A percentile compares a stretch with the other conserved stretches of the same genome.
These are phyloP conservation scores for Augochlora pura DNA, from an alignment of 1,140 invertebrate species.

Conservation along the genomic window DNA sequence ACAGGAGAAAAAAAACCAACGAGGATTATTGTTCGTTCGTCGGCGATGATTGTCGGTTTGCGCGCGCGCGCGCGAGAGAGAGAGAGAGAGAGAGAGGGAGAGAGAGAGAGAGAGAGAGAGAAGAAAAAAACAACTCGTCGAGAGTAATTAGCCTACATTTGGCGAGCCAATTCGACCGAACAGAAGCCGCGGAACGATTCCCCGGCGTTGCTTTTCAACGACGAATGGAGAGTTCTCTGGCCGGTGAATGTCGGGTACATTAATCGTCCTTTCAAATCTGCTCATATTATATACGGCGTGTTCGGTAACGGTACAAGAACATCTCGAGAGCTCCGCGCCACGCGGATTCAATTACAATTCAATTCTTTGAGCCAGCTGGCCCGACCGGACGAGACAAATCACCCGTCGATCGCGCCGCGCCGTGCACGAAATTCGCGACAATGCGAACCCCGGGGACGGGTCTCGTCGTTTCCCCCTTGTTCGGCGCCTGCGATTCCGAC, in stretches of 20 bases:
- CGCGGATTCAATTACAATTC: not conserved
- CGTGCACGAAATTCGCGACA: no score
- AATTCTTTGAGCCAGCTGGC: not conserved
- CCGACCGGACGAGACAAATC: not conserved
- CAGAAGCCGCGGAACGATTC: not conserved
- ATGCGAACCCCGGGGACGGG: no score
- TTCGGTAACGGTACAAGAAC: slow-evolving; percentile 53
- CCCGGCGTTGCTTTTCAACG: not conserved
- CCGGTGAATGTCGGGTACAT: not conserved
- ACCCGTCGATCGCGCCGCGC: no score
- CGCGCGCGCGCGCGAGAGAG: no score
- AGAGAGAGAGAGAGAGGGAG: not conserved
- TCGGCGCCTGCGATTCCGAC: no score
- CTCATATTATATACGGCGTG: slow-evolving; percentile 27
- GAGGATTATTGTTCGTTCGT: not conserved
- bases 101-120: no score
- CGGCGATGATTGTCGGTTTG: not conserved
- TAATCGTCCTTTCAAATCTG: slow-evolving; percentile 38
- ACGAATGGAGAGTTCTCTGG: not conserved
- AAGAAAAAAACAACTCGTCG: no score
- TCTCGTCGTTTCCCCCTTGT: no score
- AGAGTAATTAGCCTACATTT: slow-evolving; percentile 7
- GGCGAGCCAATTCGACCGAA: not conserved
- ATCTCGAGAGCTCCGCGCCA: slow-evolving; percentile 20
- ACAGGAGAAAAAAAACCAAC: slow-evolving; percentile 17